Percentiles rank a stretch among this genome's conserved stretches.
phyloP scores from a whole-genome alignment of 2,113 vertebrate species.

The Hassar affinis region DNA sequence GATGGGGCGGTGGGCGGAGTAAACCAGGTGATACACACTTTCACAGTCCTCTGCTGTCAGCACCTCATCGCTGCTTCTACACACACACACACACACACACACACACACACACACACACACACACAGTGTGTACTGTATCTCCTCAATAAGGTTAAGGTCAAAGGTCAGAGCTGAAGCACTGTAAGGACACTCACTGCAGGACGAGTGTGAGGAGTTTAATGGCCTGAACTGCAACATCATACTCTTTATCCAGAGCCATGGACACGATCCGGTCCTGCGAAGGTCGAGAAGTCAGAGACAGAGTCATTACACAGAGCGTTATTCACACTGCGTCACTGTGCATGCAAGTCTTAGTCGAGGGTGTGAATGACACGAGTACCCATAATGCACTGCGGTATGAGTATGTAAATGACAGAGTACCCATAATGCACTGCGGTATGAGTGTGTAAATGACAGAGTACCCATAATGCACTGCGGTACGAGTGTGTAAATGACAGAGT shows the following conservation, averaged over 20 bases:
- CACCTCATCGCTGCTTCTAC: conserved; percentile 96
- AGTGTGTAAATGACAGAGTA: background rate
- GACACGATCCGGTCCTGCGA: conserved; percentile 94
- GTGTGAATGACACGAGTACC: background rate
- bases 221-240: conserved; percentile 98
- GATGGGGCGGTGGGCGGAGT: conserved; percentile 95
- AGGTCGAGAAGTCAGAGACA: conserved; percentile 42
- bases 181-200: conserved; percentile 88
- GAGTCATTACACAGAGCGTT: too few relatives aligned
- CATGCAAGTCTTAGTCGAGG: background rate
- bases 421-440: background rate
- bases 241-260: conserved; percentile 99
- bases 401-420: background rate
- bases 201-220: conserved; percentile 98
- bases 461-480: background rate
- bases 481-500: background rate
- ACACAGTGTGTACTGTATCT: background rate
- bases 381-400: background rate
- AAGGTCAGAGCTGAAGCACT: background rate
- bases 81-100: conserved; percentile 53
- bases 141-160: background rate
- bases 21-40: conserved; percentile 97
- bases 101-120: conserved; percentile 47
- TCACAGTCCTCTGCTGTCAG: conserved; percentile 98
- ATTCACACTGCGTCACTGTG: background rate